Evolutionary conservation across 1,140 invertebrate species (phyloP).

Genomic region (Pogonomyrmex barbatus): DNA sequence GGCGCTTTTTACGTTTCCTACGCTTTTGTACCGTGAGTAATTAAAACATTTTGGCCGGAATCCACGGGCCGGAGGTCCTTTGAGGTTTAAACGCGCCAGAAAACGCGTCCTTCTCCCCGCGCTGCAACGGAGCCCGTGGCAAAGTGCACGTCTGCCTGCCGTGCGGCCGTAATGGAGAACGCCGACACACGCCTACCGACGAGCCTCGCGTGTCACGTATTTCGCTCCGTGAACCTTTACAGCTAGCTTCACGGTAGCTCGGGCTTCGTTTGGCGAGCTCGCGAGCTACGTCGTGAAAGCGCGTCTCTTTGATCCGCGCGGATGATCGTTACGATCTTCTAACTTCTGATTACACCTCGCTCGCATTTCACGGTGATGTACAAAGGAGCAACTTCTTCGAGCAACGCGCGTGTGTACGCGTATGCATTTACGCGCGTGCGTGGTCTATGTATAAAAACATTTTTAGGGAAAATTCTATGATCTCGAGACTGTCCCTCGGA

Average conservation of each 20-base stretch:
- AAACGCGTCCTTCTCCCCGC: slow-evolving; percentile 71
- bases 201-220: slow-evolving; percentile 51
- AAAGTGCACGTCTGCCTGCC: slow-evolving; percentile 36
- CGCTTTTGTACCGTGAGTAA: slow-evolving; percentile 79
- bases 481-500: neutral
- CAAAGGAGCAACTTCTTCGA: slow-evolving; percentile 29
- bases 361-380: slow-evolving; percentile 26
- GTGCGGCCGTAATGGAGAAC: slow-evolving; percentile 46
- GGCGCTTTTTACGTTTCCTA: slow-evolving; percentile 60
- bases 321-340: slow-evolving; percentile 60
- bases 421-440: neutral
- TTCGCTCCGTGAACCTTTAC: slow-evolving; percentile 46
- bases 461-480: neutral
- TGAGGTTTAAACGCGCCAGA: slow-evolving; percentile 77
- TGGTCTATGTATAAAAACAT: neutral
- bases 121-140: neutral
- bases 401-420: neutral
- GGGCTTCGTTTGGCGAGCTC: slow-evolving; percentile 43
- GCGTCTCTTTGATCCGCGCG: slow-evolving; percentile 51
- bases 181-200: slow-evolving; percentile 17
- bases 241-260: slow-evolving; percentile 13
- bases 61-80: slow-evolving; percentile 73
- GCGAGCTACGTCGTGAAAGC: slow-evolving; percentile 49
- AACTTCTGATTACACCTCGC: slow-evolving; percentile 49
- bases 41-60: slow-evolving; percentile 80